Evolutionary conservation across 2,113 vertebrate genomes (phyloP), one percentile per base, ranked within the genome.

Genomic region (Gorsachius goisagi): DNA sequence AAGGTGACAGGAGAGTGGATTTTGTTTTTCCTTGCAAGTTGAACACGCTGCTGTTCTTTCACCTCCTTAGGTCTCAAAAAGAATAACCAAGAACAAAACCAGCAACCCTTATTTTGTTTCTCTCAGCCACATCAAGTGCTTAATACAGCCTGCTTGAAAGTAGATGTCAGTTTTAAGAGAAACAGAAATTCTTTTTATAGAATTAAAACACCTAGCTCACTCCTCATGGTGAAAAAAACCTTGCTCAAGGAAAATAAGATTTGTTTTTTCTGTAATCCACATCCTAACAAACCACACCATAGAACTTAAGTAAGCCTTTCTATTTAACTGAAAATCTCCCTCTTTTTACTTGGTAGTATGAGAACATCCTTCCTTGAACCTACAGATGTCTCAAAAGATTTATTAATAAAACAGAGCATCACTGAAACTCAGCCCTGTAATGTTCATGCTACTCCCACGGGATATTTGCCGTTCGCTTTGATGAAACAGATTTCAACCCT

Each of bases 371-470:
- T 87, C 84, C 85, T 76, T 10, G 7, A 89, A 76, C 73, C 69
- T 76, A 82, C 33, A 92, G 66, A 92, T 33, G 78, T 69, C 89
- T 93, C 69, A 37, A 9, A 82, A 92, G 89, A 83, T 85, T 64
- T 95, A 95, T 85, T 95, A 96, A 93, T 93, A 97, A 87, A 95
- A 85, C 77, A 89, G 86, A 92, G 77, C 76, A 93, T 49, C 80
- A 27, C 86, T 91, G 80, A 91, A 67, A 69, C 66, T 78, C 69
- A 92, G 86, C 37, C 67, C 45, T 66, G 45, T 59, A 81, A 78
- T n/a, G 20, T 50, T 97, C 89, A 76, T 15, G 2, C 77, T 92
- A 75, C 93, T 93, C 92, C 96, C 94, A 91, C 27, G 0, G 41
- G 69, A 37, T 75, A 68, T 66, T 45, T 82, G 77, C 90, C 81